Conservation (phyloP, 2,888 invertebrate species). For the Parnassius glacialis region DNA sequence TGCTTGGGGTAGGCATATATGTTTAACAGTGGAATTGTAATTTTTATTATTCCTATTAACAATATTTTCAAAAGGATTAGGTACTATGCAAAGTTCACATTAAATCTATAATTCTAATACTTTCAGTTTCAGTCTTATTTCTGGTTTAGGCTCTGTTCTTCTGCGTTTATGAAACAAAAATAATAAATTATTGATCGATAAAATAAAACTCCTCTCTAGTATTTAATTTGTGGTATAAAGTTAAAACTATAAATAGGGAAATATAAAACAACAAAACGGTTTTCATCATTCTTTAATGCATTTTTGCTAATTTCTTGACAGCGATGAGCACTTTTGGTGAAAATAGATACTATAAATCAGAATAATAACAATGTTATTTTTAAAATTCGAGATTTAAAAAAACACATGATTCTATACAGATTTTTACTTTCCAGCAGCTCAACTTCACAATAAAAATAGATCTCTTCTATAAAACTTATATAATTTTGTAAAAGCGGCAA, state of each 20-base stretch:
- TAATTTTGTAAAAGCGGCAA: slow-evolving; percentile 76
- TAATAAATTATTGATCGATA: too few relatives aligned
- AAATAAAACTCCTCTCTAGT: too few relatives aligned
- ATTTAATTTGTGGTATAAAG: slow-evolving; percentile 3
- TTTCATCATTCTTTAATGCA: slow-evolving; percentile 81
- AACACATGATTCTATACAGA: slow-evolving; percentile 62
- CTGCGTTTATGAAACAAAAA: too few relatives aligned
- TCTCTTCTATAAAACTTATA: slow-evolving; percentile 81
- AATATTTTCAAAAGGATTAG: too few relatives aligned
- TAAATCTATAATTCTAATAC: too few relatives aligned
- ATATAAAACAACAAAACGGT: slow-evolving; percentile 52
- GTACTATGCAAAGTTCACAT: too few relatives aligned
- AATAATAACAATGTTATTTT: slow-evolving; percentile 64
- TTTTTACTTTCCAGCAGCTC: slow-evolving; percentile 67
- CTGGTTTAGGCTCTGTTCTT: too few relatives aligned
- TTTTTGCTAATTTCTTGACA: slow-evolving; percentile 83
- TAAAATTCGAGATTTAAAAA: slow-evolving; percentile 69
- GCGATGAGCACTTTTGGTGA: slow-evolving; percentile 88
- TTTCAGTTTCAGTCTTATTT: too few relatives aligned
- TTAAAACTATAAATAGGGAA: slow-evolving; percentile 28
- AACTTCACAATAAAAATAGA: slow-evolving; percentile 81
- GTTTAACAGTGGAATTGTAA: too few relatives aligned
- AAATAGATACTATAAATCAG: slow-evolving; percentile 80
- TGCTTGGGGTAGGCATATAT: too few relatives aligned
- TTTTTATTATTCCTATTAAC: too few relatives aligned